Base-by-base conservation (phyloP, 2,113 vertebrate species). In the Lophius piscatorius region DNA sequence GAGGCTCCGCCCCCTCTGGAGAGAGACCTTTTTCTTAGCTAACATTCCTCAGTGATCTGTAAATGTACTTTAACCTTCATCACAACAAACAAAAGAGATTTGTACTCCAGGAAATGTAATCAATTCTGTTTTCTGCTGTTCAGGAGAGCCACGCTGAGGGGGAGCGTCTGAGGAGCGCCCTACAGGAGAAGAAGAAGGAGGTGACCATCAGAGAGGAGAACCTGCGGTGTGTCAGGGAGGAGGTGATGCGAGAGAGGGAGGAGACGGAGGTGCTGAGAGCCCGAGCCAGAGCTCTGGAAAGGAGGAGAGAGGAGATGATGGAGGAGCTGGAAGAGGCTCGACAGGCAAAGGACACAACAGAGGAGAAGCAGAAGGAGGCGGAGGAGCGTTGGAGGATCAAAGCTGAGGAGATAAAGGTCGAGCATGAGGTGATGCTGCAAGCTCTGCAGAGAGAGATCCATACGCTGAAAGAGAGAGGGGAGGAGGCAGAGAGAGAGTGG, bases 81-180 rank as follows among this genome's bases (percentile, higher is more conserved):
- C n/a, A n/a, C n/a, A n/a, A n/a, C n/a, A n/a, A n/a, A n/a, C n/a
- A n/a, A n/a, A n/a, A n/a, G n/a, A n/a, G n/a, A n/a, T n/a, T n/a
- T n/a, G n/a, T n/a, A n/a, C n/a, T n/a, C n/a, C n/a, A n/a, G n/a
- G n/a, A n/a, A n/a, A n/a, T n/a, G n/a, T n/a, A n/a, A n/a, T n/a
- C n/a, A n/a, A n/a, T 18, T 39, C 1, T 36, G n/a, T 16, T 0
- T 0, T 20, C n/a, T n/a, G n/a, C n/a, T n/a, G 26, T 28, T 17
- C 21, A 87, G 80, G 87, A 87, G 52, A 90, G 85, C 69, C 86
- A 85, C 13, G 6, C 38, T 1, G 87, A 91, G 28, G 88, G 74
- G 39, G 82, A 88, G 65, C 74, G 20, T 9, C 82, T 90, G 55
- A 79, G 58, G 57, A 70, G 42, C 3, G 17, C 74, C 1, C 56